Base-by-base conservation (phyloP, 1,140 invertebrate species). In the Cyclina sinensis region DNA sequence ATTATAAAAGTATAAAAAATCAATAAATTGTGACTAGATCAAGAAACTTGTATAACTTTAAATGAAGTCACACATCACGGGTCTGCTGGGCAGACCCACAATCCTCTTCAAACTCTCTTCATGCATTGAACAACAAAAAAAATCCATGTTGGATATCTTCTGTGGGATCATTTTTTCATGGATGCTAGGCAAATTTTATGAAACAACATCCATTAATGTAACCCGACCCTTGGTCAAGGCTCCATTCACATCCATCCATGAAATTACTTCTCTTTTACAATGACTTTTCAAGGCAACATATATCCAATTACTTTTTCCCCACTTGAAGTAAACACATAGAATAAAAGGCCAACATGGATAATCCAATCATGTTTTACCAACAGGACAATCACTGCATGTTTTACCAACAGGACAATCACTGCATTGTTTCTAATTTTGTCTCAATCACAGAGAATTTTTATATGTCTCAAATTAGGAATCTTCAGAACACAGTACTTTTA, bases 1-100 rank as follows among this genome's bases (percentile, higher is more conserved):
- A 86, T 76, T 86, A 86, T 86, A 86, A 86, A 86, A 86, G 83
- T 86, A 70, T 70, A 86, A 86, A 86, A 83, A 73, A 78, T 78
- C n/a, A 57, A 51, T 51, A 86, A 76, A 76, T 76, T 16, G 9
- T 54, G 51, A 74, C 70, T 74, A 57, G 51, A 74, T 48, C 83
- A 57, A 86, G 70, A 76, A 76, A 86, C 83, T 74, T 86, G 83
- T 86, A 74, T 76, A 76, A n/a, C n/a, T 43, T 7, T 43, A 43
- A 51, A 54, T 70, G 81, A 70, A 84, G 27, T 32, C 68, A 11
- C 16, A 70, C 21, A 14, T 57, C 32, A 48, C 21, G 5, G n/a
- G 4, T n/a, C n/a, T 62, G 32, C n/a, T 37, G 16, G 39, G 11
- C 43, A 18, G 21, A 4, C 39, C 74, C 12, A 18, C 4, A 11